phyloP scores from a whole-genome alignment of 2,888 invertebrate genomes.

The Catonia carolina region DNA sequence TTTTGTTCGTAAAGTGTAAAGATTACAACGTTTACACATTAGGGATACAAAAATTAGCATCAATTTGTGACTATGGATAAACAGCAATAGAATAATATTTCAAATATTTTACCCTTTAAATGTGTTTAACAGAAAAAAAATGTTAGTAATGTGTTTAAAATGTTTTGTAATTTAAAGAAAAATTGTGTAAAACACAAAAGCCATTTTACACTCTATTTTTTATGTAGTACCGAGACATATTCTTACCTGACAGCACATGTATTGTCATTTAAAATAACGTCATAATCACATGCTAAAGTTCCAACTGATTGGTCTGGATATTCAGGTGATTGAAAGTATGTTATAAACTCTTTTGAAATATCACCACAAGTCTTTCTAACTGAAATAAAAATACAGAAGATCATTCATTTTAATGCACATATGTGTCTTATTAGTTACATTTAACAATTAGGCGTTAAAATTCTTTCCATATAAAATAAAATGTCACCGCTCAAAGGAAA shows the following conservation, averaged over 20 bases:
- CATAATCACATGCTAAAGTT: constrained; percentile 39
- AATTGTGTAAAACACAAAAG: too few species aligned
- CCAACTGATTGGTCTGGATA: constrained; percentile 37
- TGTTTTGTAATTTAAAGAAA: too few species aligned
- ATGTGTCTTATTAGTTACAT: neutral
- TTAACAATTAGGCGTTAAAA: neutral
- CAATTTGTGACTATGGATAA: too few species aligned
- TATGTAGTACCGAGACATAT: too few species aligned
- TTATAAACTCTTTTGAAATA: constrained; percentile 36
- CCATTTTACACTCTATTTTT: too few species aligned
- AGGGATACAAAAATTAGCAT: too few species aligned
- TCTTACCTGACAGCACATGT: constrained; percentile 39
- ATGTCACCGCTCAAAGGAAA: neutral
- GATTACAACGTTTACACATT: too few species aligned
- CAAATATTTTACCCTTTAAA: too few species aligned
- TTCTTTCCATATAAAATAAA: neutral
- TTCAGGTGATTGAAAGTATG: constrained; percentile 39
- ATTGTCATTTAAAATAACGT: constrained; percentile 36
- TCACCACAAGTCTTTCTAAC: constrained; percentile 40
- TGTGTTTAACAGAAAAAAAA: too few species aligned
- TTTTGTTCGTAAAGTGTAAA: too few species aligned
- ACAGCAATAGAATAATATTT: too few species aligned
- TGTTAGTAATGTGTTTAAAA: too few species aligned
- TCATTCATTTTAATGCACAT: neutral
- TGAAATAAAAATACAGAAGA: constrained; percentile 27